Evolutionary conservation across 2,113 vertebrate species (phyloP), one percentile per base, ranked within the genome.

Genomic region (Oreochromis tanganicae): DNA sequence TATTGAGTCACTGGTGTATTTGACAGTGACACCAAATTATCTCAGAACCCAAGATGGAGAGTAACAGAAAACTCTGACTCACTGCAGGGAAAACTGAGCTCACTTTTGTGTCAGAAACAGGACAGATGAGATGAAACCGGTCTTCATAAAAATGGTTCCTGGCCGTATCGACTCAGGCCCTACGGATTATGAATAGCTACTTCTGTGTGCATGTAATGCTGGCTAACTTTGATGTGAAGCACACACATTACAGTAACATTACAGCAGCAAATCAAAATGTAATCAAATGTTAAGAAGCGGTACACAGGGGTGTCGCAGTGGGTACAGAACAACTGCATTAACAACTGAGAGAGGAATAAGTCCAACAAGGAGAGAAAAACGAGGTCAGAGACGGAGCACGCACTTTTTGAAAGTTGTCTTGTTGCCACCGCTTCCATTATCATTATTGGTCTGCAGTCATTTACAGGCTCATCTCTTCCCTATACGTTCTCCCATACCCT

Each of bases 351-450:
- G 27, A 84, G 52, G 66, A 56, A 85, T 32, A 89, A 84, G 80
- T 57, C 32, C 54, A 80, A 71, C 56, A 57, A 27, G 46, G 81
- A 82, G 80, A 84, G 87, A 73, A 79, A 78, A 91, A 91, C 80
- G 38, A 90, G 90, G 88, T 86, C 90, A 55, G 6, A 59, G 41
- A 32, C 17, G 52, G 85, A 4, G 46, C 5, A 29, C 50, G 68
- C n/a, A 88, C 81, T 91, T 89, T 27, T 73, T 93, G 78, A 78
- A 91, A 92, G 86, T 94, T 94, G 95, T 95, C 92, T 88, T 91
- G 88, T 86, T 95, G 95, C 94, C 92, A 95, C 92, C 89, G 83
- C 90, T 95, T 95, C 94, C 93, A 95, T 95, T 94, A 94, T 88
- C 92, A 88, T 95, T 92, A 95, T 95, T 93, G 75, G 93, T 92